Evolutionary conservation across 1,140 invertebrate species (phyloP).

Genomic region (Drosophila mauritiana): DNA sequence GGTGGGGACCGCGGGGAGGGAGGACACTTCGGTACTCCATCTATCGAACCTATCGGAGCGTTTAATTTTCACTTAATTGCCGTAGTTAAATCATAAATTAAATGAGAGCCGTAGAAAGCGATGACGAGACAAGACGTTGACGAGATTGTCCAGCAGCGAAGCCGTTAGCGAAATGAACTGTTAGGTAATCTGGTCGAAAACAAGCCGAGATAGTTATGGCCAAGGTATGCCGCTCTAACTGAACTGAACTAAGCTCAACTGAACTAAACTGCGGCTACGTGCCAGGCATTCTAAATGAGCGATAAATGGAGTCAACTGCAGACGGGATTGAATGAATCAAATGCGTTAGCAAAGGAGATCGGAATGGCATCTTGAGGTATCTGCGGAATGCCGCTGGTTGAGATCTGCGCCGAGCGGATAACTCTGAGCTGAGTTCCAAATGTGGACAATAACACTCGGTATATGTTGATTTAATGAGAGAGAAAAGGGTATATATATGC

Average conservation of each 20-base stretch:
- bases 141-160: constrained; percentile 31
- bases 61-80: constrained; percentile 63
- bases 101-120: constrained; percentile 55
- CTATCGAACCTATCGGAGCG: constrained; percentile 37
- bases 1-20: not conserved
- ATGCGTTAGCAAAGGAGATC: constrained; percentile 4
- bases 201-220: constrained; percentile 33
- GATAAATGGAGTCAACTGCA: not conserved
- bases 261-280: constrained; percentile 26
- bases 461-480: not conserved
- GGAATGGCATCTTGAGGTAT: constrained; percentile 8
- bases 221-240: constrained; percentile 16
- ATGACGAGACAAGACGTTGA: constrained; percentile 21
- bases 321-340: constrained; percentile 7
- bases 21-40: not conserved
- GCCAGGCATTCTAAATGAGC: constrained; percentile 41
- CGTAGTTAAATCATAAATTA: constrained; percentile 61
- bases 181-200: constrained; percentile 48
- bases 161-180: constrained; percentile 61
- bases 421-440: not conserved
- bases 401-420: not conserved
- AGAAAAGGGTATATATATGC: not conserved
- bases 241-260: not conserved
- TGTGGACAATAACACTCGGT: not conserved
- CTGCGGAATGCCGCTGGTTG: constrained; percentile 18